Percentiles rank a stretch among this genome's conserved stretches.
Conservation (phyloP, 2,888 invertebrate species). For the Drosophila tripunctata region DNA sequence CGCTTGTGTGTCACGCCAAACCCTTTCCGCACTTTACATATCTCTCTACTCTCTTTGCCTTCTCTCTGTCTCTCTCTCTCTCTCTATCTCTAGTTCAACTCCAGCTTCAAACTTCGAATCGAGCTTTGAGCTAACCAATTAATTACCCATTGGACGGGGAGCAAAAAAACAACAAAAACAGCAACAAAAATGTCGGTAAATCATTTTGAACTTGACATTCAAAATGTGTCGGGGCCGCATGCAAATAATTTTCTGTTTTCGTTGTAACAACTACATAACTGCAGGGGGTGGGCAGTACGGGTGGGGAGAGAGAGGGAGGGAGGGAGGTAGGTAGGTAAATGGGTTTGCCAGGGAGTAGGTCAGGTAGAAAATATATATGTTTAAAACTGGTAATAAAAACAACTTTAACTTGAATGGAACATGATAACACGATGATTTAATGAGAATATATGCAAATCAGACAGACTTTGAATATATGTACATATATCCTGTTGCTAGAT, state of each 20-base stretch:
- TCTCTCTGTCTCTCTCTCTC: not conserved
- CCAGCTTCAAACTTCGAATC: slow-evolving; percentile 2
- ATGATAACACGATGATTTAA: slow-evolving; percentile 69
- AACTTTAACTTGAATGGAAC: slow-evolving; percentile 46
- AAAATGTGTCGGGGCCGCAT: slow-evolving; percentile 43
- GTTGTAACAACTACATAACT: slow-evolving; percentile 44
- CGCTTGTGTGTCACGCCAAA: slow-evolving; percentile 11
- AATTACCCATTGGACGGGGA: slow-evolving; percentile 50
- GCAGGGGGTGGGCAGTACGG: not conserved
- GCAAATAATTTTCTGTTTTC: slow-evolving; percentile 44
- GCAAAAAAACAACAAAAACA: not conserved
- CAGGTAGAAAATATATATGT: slow-evolving; percentile 27
- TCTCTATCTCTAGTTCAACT: slow-evolving; percentile 1
- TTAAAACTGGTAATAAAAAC: slow-evolving; percentile 52
- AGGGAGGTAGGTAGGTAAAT: not conserved
- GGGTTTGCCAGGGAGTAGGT: not conserved
- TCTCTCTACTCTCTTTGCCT: not conserved
- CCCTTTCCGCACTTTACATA: slow-evolving; percentile 4
- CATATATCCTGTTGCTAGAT: slow-evolving; percentile 42
- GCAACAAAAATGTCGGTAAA: slow-evolving; percentile 57
- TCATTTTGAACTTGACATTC: slow-evolving; percentile 78
- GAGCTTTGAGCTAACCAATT: slow-evolving; percentile 56
- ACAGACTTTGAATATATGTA: not conserved
- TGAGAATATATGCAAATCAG: slow-evolving; percentile 72
- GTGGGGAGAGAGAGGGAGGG: not conserved